phyloP scores from a whole-genome alignment of 2,113 vertebrate species.

The Paralichthys olivaceus region DNA sequence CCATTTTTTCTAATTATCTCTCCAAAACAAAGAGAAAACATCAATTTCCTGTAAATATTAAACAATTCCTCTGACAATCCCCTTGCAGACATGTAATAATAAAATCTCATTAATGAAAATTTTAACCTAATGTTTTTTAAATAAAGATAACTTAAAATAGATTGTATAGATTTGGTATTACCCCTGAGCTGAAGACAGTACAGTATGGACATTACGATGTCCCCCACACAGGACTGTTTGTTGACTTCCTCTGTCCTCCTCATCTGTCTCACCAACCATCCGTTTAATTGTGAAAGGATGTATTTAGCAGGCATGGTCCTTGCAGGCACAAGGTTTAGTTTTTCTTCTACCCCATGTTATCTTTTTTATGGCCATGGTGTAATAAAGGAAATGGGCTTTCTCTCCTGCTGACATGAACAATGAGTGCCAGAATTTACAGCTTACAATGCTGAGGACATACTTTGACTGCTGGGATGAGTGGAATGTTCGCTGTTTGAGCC shows the following conservation, averaged over 20 bases:
- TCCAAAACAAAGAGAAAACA: no score
- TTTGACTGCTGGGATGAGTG: constrained; percentile 11
- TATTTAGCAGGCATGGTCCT: constrained; percentile 11
- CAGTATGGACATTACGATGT: no score
- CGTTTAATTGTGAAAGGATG: constrained; percentile 24
- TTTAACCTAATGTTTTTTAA: no score
- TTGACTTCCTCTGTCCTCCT: background rate
- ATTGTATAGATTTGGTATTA: no score
- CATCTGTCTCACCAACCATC: constrained; percentile 17
- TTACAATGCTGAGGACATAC: background rate
- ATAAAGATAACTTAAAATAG: no score
- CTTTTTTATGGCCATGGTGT: constrained; percentile 9
- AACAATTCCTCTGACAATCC: no score
- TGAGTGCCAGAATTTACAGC: constrained; percentile 9
- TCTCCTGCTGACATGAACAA: constrained; percentile 33
- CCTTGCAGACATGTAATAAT: no score
- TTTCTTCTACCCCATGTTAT: constrained; percentile 6
- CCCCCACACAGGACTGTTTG: no score
- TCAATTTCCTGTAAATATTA: no score
- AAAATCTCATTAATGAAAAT: no score
- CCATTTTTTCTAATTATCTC: no score
- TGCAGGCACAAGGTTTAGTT: constrained; percentile 10
- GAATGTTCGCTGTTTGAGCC: background rate
- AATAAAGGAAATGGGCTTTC: constrained; percentile 17
- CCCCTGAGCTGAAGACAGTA: no score